These are phyloP conservation scores for Diabrotica balteata DNA, from an alignment of 2,888 invertebrate species.

Conservation along the genomic window DNA sequence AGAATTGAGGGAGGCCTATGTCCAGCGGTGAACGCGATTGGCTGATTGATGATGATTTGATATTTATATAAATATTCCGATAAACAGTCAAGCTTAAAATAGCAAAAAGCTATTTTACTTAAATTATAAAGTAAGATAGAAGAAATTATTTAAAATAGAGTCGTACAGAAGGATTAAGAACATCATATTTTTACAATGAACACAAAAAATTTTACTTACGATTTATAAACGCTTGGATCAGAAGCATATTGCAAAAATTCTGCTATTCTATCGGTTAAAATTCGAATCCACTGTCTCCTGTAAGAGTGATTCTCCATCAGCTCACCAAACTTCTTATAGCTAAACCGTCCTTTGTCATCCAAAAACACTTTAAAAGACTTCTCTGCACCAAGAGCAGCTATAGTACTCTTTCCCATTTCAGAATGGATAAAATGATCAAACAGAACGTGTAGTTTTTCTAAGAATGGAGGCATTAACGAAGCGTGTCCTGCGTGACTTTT, in stretches of 20 bases:
- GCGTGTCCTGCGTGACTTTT: conserved; percentile 74
- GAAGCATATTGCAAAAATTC: conserved; percentile 77
- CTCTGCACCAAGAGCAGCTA: conserved; percentile 76
- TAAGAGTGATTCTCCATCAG: conserved; percentile 83
- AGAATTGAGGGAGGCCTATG: too few relatives aligned
- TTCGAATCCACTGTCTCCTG: conserved; percentile 81
- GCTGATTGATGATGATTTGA: too few relatives aligned
- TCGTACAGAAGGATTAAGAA: too few relatives aligned
- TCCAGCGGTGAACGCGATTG: too few relatives aligned
- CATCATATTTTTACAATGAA: too few relatives aligned
- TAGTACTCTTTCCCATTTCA: conserved; percentile 76
- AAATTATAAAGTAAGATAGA: too few relatives aligned
- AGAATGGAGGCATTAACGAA: conserved; percentile 74
- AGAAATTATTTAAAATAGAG: too few relatives aligned
- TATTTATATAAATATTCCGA: too few relatives aligned
- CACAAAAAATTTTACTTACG: conserved; percentile 59
- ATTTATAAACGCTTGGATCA: conserved; percentile 77
- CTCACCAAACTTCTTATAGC: conserved; percentile 76
- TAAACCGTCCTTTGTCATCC: conserved; percentile 73
- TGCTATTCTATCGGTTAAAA: conserved; percentile 76
- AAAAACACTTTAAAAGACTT: conserved; percentile 73
- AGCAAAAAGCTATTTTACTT: too few relatives aligned
- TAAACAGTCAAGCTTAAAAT: too few relatives aligned
- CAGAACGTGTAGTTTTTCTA: conserved; percentile 74
- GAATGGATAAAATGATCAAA: conserved; percentile 83